These are phyloP conservation scores for Octodonta nipae DNA, from an alignment of 2,888 invertebrate species.

Conservation along the genomic window DNA sequence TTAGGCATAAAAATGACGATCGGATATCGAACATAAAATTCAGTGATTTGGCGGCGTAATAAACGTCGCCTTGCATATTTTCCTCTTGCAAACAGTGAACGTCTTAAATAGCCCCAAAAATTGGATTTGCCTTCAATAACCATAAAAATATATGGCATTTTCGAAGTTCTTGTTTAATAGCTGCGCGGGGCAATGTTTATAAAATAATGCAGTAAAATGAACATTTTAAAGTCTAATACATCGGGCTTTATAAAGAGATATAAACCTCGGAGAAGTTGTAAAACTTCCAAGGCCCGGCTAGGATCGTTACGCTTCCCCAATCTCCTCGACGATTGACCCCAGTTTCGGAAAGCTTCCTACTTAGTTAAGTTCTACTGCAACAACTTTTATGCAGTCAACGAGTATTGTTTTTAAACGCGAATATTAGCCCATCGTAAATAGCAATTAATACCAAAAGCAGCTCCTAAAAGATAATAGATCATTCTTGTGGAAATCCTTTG, in stretches of 20 bases:
- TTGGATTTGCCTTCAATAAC: conserved; percentile 38
- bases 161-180: conserved; percentile 37
- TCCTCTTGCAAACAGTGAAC: conserved; percentile 25
- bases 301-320: conserved; percentile 22
- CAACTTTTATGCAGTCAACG: too few species aligned
- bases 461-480: too few species aligned
- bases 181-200: conserved; percentile 35
- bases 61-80: conserved; percentile 35
- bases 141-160: conserved; percentile 37
- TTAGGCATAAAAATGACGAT: conserved; percentile 28
- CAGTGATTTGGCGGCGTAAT: conserved; percentile 29
- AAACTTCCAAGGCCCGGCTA: conserved; percentile 24
- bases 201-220: conserved; percentile 37
- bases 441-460: too few species aligned
- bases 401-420: too few species aligned
- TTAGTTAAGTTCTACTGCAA: too few species aligned
- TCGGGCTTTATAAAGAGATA: conserved; percentile 34
- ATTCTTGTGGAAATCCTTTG: too few species aligned
- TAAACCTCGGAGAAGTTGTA: conserved; percentile 33
- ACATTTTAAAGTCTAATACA: conserved; percentile 36
- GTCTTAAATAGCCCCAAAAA: conserved; percentile 38
- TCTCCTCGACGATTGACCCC: conserved; percentile 17
- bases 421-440: too few species aligned
- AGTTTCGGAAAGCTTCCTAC: too few species aligned
- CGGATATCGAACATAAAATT: conserved; percentile 31